Conservation (phyloP, 2,113 vertebrate species). For the Microcebus murinus region DNA sequence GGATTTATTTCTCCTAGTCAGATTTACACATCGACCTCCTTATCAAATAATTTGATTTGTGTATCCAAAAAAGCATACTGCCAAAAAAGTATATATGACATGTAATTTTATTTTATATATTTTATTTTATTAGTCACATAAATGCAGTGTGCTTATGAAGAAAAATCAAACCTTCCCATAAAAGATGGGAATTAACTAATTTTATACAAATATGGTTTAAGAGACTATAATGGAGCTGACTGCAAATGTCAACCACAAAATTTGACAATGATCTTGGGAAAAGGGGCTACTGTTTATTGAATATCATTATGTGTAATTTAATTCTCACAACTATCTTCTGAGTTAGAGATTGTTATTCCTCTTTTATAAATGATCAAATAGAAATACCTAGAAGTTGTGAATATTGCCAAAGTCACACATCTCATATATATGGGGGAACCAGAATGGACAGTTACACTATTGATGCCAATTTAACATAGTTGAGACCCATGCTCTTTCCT, state of each 20-base stretch:
- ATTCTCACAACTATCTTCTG: conserved; percentile 41
- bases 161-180: conserved; percentile 32
- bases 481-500: background rate
- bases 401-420: background rate
- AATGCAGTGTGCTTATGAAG: background rate
- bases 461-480: background rate
- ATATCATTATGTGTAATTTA: background rate
- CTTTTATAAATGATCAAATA: conserved; percentile 37
- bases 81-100: background rate
- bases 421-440: background rate
- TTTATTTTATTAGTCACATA: conserved; percentile 48
- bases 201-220: conserved; percentile 16
- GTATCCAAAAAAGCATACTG: background rate
- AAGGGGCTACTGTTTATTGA: conserved; percentile 18
- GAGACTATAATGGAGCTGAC: background rate
- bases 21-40: conserved; percentile 19
- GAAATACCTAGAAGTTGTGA: background rate
- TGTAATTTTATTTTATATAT: conserved; percentile 19
- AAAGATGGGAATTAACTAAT: conserved; percentile 25
- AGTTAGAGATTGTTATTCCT: conserved; percentile 23
- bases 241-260: conserved; percentile 5
- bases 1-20: conserved; percentile 37
- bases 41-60: conserved; percentile 48
- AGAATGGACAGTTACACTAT: background rate
- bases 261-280: conserved; percentile 22